These are phyloP conservation scores for Cantharis flavilabris DNA, from an alignment of 2,888 invertebrate genomes.

Conservation along the genomic window DNA sequence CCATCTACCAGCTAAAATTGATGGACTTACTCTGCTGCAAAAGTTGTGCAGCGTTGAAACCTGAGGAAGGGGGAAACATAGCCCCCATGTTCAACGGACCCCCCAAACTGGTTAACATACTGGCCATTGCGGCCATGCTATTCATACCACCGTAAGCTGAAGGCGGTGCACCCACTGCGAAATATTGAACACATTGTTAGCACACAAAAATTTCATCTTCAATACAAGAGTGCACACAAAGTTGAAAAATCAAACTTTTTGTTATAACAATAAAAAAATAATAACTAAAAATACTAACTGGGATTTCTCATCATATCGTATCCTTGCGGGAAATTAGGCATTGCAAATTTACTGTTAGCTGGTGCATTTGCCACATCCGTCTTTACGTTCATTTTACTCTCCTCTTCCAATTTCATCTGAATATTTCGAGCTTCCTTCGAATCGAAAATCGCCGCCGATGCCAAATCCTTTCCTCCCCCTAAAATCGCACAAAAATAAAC, in stretches of 20 bases:
- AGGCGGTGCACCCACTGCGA: slow-evolving; percentile 38
- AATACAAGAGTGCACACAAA: neutral
- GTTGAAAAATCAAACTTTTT: neutral
- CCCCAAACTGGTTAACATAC: slow-evolving; percentile 57
- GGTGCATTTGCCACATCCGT: slow-evolving; percentile 41
- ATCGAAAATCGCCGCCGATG: slow-evolving; percentile 72
- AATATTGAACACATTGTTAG: slow-evolving; percentile 12
- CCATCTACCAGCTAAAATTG: neutral
- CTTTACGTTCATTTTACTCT: slow-evolving; percentile 38
- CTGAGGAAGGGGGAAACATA: slow-evolving; percentile 48
- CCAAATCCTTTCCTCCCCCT: slow-evolving; percentile 87
- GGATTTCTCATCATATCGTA: slow-evolving; percentile 63
- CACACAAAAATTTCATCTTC: neutral
- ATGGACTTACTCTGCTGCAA: slow-evolving; percentile 81
- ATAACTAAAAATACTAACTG: slow-evolving; percentile 43
- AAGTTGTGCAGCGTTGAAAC: slow-evolving; percentile 77
- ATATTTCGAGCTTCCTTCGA: slow-evolving; percentile 43
- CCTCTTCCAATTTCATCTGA: slow-evolving; percentile 57
- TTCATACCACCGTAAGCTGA: slow-evolving; percentile 51
- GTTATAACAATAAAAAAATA: neutral
- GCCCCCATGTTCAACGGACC: slow-evolving; percentile 53
- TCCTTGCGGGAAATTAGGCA: slow-evolving; percentile 58
- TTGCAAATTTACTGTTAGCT: slow-evolving; percentile 52
- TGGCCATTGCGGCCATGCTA: slow-evolving; percentile 57
- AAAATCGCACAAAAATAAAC: slow-evolving; percentile 18